These are phyloP conservation scores for Bovichtus variegatus DNA, from an alignment of 2,797 vertebrate genomes.

Conservation along the genomic window DNA sequence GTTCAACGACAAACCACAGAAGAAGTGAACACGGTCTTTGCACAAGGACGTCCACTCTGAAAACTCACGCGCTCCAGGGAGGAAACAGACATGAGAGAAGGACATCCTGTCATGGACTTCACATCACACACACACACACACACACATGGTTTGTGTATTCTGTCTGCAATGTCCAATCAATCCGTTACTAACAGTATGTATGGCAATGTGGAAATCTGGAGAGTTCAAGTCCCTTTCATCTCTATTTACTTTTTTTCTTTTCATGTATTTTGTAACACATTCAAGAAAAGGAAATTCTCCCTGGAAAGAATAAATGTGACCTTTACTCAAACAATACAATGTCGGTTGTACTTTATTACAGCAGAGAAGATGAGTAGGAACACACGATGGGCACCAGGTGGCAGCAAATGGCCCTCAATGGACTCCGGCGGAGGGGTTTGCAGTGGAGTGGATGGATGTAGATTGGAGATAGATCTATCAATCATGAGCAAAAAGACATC, in stretches of 20 bases:
- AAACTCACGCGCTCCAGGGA: conserved; percentile 52
- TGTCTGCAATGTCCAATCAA: conserved; percentile 38
- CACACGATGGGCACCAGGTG: conserved; percentile 57
- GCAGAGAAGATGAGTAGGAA: not conserved
- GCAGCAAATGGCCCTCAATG: conserved; percentile 56
- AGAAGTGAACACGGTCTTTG: conserved; percentile 64
- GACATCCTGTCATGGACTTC: conserved; percentile 46
- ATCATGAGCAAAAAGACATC: not conserved
- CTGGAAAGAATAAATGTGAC: conserved; percentile 81
- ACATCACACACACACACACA: conserved; percentile 14
- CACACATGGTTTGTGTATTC: conserved; percentile 44
- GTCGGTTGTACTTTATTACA: conserved; percentile 35
- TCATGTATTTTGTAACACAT: conserved; percentile 77
- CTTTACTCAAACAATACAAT: conserved; percentile 53
- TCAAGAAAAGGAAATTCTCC: conserved; percentile 55
- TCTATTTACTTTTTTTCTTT: conserved; percentile 52
- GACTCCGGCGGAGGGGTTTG: not conserved
- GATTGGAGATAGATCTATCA: not conserved
- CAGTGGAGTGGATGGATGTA: not conserved
- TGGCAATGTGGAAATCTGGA: conserved; percentile 48
- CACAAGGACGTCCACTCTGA: conserved; percentile 12
- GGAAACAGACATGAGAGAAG: conserved; percentile 47
- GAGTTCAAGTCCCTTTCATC: conserved; percentile 32
- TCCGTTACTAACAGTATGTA: conserved; percentile 31
- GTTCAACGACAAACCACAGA: conserved; percentile 81